Evolutionary conservation across 2,888 invertebrate species (phyloP).

Genomic region (Plebejus argus): DNA sequence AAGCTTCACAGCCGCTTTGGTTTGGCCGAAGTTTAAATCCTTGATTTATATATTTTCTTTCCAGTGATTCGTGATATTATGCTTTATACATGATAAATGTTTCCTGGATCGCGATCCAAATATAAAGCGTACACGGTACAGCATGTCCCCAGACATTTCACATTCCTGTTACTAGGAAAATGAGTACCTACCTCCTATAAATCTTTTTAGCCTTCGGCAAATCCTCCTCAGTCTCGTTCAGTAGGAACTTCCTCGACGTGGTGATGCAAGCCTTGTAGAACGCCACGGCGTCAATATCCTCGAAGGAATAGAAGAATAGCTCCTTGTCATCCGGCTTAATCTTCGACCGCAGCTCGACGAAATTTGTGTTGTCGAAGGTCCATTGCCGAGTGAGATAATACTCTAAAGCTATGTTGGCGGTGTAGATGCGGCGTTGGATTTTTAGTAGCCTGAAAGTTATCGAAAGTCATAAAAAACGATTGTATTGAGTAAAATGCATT

Average conservation of each 20-base stretch:
- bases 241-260: constrained; percentile 81
- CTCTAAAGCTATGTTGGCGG: constrained; percentile 85
- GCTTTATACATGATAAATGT: too few species aligned
- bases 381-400: constrained; percentile 90
- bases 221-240: constrained; percentile 79
- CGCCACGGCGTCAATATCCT: constrained; percentile 72
- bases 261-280: constrained; percentile 78
- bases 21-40: too few species aligned
- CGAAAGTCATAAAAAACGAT: background rate
- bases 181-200: constrained; percentile 69
- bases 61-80: too few species aligned
- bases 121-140: too few species aligned
- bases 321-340: constrained; percentile 74
- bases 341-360: constrained; percentile 64
- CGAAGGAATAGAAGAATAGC: constrained; percentile 82
- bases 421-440: constrained; percentile 90
- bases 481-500: background rate
- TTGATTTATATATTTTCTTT: too few species aligned
- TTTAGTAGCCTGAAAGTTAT: constrained; percentile 83
- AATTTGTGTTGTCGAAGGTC: constrained; percentile 82
- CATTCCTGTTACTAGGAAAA: background rate
- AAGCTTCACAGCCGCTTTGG: too few species aligned
- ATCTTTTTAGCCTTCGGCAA: constrained; percentile 77
- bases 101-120: too few species aligned
- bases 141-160: too few species aligned